Evolutionary conservation across 2,797 vertebrate genomes (phyloP), one percentile per base, ranked within the genome.

Genomic region (Sarcoramphus papa): DNA sequence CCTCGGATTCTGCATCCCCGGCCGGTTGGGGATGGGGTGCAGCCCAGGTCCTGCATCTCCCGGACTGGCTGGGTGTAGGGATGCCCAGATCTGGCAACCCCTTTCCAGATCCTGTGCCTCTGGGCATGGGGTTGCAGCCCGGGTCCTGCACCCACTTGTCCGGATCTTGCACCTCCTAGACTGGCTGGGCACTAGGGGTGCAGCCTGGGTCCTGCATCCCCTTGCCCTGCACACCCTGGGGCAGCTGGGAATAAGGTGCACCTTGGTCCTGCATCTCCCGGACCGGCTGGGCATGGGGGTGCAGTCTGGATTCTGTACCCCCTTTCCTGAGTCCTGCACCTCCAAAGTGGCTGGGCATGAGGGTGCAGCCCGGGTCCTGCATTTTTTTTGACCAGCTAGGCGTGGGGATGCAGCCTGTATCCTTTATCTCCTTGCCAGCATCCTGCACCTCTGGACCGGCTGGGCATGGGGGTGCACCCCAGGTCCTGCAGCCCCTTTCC

Each of bases 221-320:
- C 14, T n/a, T 27, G 45, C 25, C 67, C 40, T 35, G 57, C 31
- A 2, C 33, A 4, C 25, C 5, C 16, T 22, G 65, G 50, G 13
- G 70, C 48, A 37, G 12, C 0, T 48, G 72, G 50, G 40, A 16
- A 9, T 27, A 54, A 70, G 62, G 1, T 4, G 17, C 19, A 1
- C 35, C 50, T 28, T 14, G 23, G 15, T 64, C 37, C 67, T 30
- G 37, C 62, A 6, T 24, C 35, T 68, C 14, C 23, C 4, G 7
- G 22, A 12, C 33, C 1, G 3, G 10, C n/a, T 53, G 63, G 43
- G 19, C 14, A 2, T 1, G 33, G 25, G 16, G 31, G 7, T 20
- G 24, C 45, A 4, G 7, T 7, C 17, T 35, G 72, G 23, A 4
- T 43, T 7, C 56, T 30, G 43, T 19, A 9, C 15, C n/a, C 50